Evolutionary conservation across 2,888 invertebrate species (phyloP).

Genomic region (Leptura quadrifasciata): DNA sequence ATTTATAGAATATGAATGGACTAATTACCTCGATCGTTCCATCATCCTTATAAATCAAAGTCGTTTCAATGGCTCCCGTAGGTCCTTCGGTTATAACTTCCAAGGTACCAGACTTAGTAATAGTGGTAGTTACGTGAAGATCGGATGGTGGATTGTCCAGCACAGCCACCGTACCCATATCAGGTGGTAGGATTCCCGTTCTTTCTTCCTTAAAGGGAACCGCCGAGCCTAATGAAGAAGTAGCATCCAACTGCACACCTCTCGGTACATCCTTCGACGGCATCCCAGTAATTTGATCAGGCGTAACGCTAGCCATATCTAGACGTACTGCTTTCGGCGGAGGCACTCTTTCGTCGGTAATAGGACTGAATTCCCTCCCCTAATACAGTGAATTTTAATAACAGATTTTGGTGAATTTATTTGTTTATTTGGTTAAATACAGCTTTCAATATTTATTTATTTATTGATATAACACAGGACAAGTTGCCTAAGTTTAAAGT

Average conservation of each 20-base stretch:
- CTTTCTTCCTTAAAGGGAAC: slow-evolving; percentile 41
- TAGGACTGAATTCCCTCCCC: too few species aligned
- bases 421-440: too few species aligned
- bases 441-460: too few species aligned
- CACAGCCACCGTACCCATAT: slow-evolving; percentile 59
- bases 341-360: not conserved
- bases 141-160: slow-evolving; percentile 63
- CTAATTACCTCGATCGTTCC: slow-evolving; percentile 69
- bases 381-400: too few species aligned
- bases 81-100: slow-evolving; percentile 71
- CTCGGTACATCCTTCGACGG: not conserved
- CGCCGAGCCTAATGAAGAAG: not conserved
- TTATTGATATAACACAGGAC: too few species aligned
- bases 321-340: not conserved
- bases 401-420: too few species aligned
- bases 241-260: not conserved
- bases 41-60: slow-evolving; percentile 66
- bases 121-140: slow-evolving; percentile 67
- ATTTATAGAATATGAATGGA: not conserved
- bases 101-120: slow-evolving; percentile 69
- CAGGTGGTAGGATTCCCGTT: slow-evolving; percentile 57
- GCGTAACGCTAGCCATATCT: not conserved
- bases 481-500: too few species aligned
- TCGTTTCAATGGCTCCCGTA: slow-evolving; percentile 69
- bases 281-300: not conserved